Base-by-base conservation (phyloP, 2,113 vertebrate genomes). In the Pygoscelis antarcticus region DNA sequence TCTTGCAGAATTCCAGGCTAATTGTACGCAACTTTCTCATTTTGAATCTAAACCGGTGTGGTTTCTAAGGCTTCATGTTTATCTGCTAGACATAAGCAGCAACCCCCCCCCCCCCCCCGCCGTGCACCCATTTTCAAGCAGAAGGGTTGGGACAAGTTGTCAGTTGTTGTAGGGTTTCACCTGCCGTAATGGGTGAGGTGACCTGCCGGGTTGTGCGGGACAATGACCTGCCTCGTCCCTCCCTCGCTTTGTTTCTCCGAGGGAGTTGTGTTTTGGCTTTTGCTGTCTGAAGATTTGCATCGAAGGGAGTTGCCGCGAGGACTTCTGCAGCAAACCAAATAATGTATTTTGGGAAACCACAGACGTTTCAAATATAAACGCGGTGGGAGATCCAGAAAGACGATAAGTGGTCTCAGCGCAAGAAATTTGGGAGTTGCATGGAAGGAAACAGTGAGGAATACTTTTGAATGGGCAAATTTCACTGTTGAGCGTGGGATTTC, bases 321-420 rank as follows among this genome's bases (percentile, higher is more conserved):
- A 32, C 8, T 94, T 76, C 34, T 71, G 70, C 79, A 91, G 68
- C 79, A 95, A 97, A 94, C 58, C 66, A 60, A 83, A 29, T n/a
- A 3, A 20, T 75, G 30, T 72, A 16, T 91, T 89, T 95, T 55
- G 79, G 76, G 84, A 96, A 95, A 69, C 83, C n/a, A 40, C 74
- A 90, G 44, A 44, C 38, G 62, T 97, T 87, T 87, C 82, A 68
- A 85, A 70, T 60, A 85, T 49, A 75, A 92, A 80, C 2, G 3
- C 2, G 2, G 34, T 89, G 62, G 66, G 79, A 94, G 58, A 89
- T 89, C 13, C 55, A 77, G 32, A 75, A 62, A 69, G 32, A 83
- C 83, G 86, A 83, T 65, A 58, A 87, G 27, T 51, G 44, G 81
- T 86, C 57, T 30, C 68, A 44, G 40, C 0, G 0, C 46, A 75